phyloP scores from a whole-genome alignment of 2,113 vertebrate genomes.

The Myrmecobius fasciatus region DNA sequence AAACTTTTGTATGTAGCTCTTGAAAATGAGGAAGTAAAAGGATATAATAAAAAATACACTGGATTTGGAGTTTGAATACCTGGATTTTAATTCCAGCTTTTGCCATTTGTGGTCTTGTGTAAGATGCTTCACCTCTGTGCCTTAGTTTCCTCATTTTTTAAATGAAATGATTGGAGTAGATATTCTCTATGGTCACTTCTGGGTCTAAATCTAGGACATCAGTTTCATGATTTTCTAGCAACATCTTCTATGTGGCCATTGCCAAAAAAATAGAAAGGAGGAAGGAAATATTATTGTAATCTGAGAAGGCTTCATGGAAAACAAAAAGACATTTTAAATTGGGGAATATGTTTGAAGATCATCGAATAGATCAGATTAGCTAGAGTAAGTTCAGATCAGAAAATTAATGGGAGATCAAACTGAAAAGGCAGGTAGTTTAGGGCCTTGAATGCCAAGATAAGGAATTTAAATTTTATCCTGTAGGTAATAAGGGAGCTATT shows the following conservation, averaged over 20 bases:
- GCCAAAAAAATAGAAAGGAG: background rate
- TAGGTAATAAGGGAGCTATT: background rate
- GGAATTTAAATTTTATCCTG: background rate
- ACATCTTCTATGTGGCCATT: background rate
- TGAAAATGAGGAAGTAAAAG: too few relatives aligned
- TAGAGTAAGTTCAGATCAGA: background rate
- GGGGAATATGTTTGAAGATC: background rate
- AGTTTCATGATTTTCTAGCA: background rate
- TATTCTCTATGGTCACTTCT: too few relatives aligned
- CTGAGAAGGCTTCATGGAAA: background rate
- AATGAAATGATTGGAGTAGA: too few relatives aligned
- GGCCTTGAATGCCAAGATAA: background rate
- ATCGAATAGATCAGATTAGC: background rate
- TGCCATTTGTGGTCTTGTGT: too few relatives aligned
- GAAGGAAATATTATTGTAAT: background rate
- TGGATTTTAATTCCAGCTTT: too few relatives aligned
- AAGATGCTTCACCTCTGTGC: too few relatives aligned
- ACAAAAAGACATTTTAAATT: background rate
- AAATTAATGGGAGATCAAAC: background rate
- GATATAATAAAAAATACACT: too few relatives aligned
- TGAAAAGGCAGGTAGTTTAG: background rate
- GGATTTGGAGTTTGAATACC: too few relatives aligned
- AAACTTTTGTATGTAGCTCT: too few relatives aligned
- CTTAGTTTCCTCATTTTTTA: too few relatives aligned
- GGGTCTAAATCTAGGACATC: background rate